A percentile compares a stretch with the other conserved stretches of the same genome.
These are phyloP conservation scores for Microplitis mediator DNA, from an alignment of 1,140 invertebrate genomes.

Conservation along the genomic window DNA sequence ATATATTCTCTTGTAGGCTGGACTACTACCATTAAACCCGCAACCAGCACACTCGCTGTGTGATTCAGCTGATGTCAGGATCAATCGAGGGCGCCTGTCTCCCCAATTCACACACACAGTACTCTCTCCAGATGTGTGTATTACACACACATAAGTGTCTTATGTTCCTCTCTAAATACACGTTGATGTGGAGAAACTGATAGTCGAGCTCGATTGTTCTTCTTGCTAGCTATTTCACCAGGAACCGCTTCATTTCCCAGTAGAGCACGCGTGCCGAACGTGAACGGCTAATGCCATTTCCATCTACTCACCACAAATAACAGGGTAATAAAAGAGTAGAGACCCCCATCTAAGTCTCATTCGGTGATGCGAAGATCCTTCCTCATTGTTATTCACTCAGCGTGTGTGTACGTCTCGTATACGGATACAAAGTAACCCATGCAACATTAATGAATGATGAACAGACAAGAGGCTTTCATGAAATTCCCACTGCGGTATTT, in stretches of 20 bases:
- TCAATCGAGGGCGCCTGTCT: conserved; percentile 1
- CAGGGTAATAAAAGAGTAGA: neutral
- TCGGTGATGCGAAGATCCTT: conserved; percentile 25
- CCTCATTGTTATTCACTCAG: conserved; percentile 26
- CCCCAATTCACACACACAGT: neutral
- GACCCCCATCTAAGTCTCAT: conserved; percentile 6
- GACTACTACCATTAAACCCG: too few relatives aligned
- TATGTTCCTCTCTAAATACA: neutral
- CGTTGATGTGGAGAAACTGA: too few relatives aligned
- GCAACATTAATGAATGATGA: conserved; percentile 13
- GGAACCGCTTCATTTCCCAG: conserved; percentile 8
- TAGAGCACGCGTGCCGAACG: conserved; percentile 8
- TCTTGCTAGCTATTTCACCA: neutral
- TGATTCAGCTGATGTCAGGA: conserved; percentile 21
- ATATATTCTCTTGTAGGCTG: too few relatives aligned
- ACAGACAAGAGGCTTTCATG: conserved; percentile 3
- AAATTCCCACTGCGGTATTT: conserved; percentile 3
- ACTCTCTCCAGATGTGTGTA: neutral
- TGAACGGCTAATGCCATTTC: conserved; percentile 13
- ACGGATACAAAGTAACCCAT: neutral
- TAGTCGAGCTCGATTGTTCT: too few relatives aligned
- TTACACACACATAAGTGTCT: neutral
- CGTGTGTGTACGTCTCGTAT: conserved; percentile 5
- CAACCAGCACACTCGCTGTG: neutral
- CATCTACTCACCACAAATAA: conserved; percentile 17